These are phyloP conservation scores for Philereme vetulata DNA, from an alignment of 2,888 invertebrate genomes.

Conservation along the genomic window DNA sequence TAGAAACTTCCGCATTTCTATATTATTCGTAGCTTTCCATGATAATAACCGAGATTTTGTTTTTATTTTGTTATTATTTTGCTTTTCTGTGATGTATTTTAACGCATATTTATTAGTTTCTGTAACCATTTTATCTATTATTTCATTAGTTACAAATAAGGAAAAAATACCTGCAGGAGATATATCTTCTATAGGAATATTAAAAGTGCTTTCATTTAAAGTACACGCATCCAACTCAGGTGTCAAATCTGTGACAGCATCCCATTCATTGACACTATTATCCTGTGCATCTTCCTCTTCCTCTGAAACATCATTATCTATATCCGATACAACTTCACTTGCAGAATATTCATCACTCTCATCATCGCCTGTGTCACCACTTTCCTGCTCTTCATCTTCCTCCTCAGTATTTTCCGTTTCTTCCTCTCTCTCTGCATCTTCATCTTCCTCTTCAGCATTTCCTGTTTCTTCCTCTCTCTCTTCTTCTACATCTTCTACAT, in stretches of 20 bases:
- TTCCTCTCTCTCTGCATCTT: too few species aligned
- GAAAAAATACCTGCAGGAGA: conserved; percentile 19
- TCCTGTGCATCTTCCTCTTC: conserved; percentile 16
- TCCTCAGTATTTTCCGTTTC: too few species aligned
- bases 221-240: conserved; percentile 26
- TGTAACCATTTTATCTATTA: conserved; percentile 18
- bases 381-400: too few species aligned
- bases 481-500: too few species aligned
- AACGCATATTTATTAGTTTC: conserved; percentile 24
- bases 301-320: conserved; percentile 24
- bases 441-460: too few species aligned
- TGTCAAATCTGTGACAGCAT: conserved; percentile 19
- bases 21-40: conserved; percentile 28
- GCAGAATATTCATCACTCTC: conserved; percentile 12
- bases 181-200: conserved; percentile 29
- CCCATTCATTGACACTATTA: too few species aligned
- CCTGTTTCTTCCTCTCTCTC: too few species aligned
- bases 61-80: conserved; percentile 18
- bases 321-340: conserved; percentile 32
- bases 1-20: conserved; percentile 31
- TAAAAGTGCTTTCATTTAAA: conserved; percentile 30
- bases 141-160: conserved; percentile 23
- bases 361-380: too few species aligned
- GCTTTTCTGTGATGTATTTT: conserved; percentile 16
- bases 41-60: conserved; percentile 20